Evolutionary conservation across 2,113 vertebrate species (phyloP), one percentile per base, ranked within the genome.

Genomic region (Nothocercus julius): DNA sequence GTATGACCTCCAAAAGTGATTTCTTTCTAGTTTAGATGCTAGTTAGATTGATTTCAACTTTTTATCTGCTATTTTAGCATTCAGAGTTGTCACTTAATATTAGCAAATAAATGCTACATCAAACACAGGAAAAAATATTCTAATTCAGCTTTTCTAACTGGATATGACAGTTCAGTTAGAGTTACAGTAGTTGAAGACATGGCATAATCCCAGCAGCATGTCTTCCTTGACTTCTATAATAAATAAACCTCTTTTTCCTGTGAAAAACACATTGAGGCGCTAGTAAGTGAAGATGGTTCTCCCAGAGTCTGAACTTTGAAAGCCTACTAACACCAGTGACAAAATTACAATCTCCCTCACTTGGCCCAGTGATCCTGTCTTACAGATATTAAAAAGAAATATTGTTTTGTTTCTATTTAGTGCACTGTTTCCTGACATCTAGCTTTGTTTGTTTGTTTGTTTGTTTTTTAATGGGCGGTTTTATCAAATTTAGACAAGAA

Each of bases 81-180:
- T 89, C 67, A 62, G 75, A 89, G 42, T 87, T 95, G 84, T 94
- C 1, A 1, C 49, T 91, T 93, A 69, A 21, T 85, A 80, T 90
- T 91, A 87, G 64, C 54, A 79, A 89, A 92, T 79, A 79, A 79
- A 38, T 34, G 40, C 47, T 75, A 75, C 49, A 67, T 53, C 63
- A 84, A 93, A 86, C 59, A 22, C 36, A 54, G 56, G 47, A 79
- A 76, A 87, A 94, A 75, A 61, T 82, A 64, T 45, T 85, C 21
- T 78, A 58, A 77, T 92, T 94, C 61, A 85, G 66, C n/a, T 90
- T 87, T 82, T 63, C 45, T 97, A 87, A 87, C 69, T 63, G 64
- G 75, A 81, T 92, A 59, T 92, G 93, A 81, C 87, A 94, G 81
- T 81, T 95, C 36, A 75, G 79, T 80, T 82, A 61, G 44, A 93